These are phyloP conservation scores for Rhinichthys klamathensis DNA, from an alignment of 2,113 vertebrate genomes.

Conservation along the genomic window DNA sequence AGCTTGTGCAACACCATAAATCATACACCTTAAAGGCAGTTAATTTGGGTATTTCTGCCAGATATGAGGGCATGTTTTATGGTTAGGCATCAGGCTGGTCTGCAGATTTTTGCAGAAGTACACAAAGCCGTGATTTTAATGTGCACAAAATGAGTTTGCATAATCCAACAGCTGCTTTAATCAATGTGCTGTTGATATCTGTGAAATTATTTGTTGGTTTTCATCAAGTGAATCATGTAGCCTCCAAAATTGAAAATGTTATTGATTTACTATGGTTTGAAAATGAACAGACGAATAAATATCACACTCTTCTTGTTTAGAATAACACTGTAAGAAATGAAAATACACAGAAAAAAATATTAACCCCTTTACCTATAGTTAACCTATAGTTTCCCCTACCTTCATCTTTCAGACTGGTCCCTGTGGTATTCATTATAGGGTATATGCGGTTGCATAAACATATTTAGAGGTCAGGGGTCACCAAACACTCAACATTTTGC, in stretches of 20 bases:
- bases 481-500: constrained; percentile 20
- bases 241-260: constrained; percentile 39
- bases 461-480: constrained; percentile 21
- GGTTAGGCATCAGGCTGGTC: neutral
- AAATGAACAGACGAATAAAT: neutral
- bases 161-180: constrained; percentile 31
- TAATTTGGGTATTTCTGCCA: constrained; percentile 22
- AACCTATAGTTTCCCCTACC: constrained; percentile 11
- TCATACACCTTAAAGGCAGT: constrained; percentile 14
- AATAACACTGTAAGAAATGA: neutral
- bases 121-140: constrained; percentile 15
- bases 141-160: constrained; percentile 32
- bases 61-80: constrained; percentile 22
- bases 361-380: no score
- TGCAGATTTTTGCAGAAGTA: constrained; percentile 8
- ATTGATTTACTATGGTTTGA: constrained; percentile 47
- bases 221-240: constrained; percentile 35
- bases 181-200: constrained; percentile 37
- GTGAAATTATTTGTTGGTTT: constrained; percentile 45
- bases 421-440: constrained; percentile 4
- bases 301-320: neutral
- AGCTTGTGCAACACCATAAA: constrained; percentile 26
- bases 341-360: neutral
- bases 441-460: constrained; percentile 5
- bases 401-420: constrained; percentile 14